phyloP scores from a whole-genome alignment of 2,888 invertebrate genomes.

The Luperina testacea region DNA sequence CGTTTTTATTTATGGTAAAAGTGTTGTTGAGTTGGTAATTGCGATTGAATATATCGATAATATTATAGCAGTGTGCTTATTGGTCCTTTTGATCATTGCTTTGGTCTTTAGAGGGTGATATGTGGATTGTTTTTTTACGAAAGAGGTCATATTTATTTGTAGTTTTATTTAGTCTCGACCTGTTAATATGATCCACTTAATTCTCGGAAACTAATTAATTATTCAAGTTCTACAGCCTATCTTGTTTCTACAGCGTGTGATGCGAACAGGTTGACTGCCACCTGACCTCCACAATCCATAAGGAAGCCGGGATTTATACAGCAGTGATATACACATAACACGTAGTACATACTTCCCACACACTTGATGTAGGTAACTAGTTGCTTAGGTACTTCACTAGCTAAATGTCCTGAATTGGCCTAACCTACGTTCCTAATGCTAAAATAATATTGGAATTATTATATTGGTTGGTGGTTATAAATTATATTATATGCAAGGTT shows the following conservation, averaged over 20 bases:
- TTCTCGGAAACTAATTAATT: background rate
- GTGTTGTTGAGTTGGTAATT: conserved; percentile 58
- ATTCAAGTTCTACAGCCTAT: background rate
- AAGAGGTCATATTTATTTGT: background rate
- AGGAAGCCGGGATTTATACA: conserved; percentile 41
- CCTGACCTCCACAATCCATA: conserved; percentile 40
- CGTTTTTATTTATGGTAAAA: conserved; percentile 54
- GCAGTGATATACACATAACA: conserved; percentile 5
- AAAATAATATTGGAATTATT: conserved; percentile 32
- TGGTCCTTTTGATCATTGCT: conserved; percentile 27
- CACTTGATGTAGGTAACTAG: conserved; percentile 10
- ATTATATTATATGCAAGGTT: conserved; percentile 7
- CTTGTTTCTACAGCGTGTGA: conserved; percentile 8
- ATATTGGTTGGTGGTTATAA: conserved; percentile 19
- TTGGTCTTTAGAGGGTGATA: conserved; percentile 14
- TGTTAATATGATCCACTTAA: background rate
- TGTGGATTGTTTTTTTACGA: background rate
- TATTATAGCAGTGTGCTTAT: conserved; percentile 44
- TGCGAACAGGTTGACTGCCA: conserved; percentile 8
- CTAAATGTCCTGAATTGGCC: conserved; percentile 13
- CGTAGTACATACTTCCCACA: conserved; percentile 15
- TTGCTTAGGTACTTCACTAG: conserved; percentile 17
- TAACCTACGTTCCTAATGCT: conserved; percentile 4
- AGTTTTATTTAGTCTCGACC: background rate
- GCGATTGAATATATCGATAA: conserved; percentile 53